Evolutionary conservation across 2,113 vertebrate genomes (phyloP).

Genomic region (Dendrocopos noguchii): DNA sequence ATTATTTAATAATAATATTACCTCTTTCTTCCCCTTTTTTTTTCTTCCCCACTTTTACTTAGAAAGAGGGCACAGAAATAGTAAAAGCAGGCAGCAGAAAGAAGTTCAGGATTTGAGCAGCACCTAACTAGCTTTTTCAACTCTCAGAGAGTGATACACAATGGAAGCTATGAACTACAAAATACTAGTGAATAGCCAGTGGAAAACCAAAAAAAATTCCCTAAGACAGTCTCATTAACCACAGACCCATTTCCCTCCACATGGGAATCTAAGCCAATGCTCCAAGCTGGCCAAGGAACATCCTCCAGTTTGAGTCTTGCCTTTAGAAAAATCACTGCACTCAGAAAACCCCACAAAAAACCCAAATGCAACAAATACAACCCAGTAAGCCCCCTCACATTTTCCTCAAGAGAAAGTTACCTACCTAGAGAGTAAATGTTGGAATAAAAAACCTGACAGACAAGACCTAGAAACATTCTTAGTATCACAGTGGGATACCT

Average conservation of each 20-base stretch:
- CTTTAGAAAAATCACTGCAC: background rate
- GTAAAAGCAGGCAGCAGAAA: background rate
- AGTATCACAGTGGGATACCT: background rate
- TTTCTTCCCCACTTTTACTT: background rate
- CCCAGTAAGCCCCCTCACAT: background rate
- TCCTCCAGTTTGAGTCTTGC: background rate
- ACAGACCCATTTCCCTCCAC: background rate
- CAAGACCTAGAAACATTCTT: background rate
- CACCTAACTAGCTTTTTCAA: background rate
- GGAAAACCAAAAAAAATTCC: background rate
- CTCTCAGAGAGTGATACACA: background rate
- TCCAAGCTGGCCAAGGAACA: background rate
- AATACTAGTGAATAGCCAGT: background rate
- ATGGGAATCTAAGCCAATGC: background rate
- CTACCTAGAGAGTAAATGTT: background rate
- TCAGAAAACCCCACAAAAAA: fast-evolving
- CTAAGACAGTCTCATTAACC: background rate
- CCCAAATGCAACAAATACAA: background rate
- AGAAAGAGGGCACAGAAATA: background rate
- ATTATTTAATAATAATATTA: background rate
- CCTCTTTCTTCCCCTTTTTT: background rate
- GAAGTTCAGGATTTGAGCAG: background rate
- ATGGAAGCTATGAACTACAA: background rate
- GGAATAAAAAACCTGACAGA: background rate
- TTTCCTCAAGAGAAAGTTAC: background rate